Base-by-base conservation (phyloP, 2,888 invertebrate genomes). In the Chloroclystis v-ata region DNA sequence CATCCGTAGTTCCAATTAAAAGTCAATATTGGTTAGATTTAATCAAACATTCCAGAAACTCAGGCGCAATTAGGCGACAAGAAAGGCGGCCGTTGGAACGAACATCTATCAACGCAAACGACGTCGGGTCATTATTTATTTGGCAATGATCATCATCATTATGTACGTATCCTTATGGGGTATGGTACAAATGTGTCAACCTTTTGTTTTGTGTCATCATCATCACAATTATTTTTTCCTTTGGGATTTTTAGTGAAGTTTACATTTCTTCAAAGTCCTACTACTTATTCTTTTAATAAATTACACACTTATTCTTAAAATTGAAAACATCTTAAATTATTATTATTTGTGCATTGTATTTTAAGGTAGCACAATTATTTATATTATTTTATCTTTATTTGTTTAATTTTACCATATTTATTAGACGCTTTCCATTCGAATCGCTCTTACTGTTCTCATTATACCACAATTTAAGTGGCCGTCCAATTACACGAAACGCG, bases 111-210 rank as follows among this genome's bases (percentile, higher is more conserved):
- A 82, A 59, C 58, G 68, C 69, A 68, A 81, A 79, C 78, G 75
- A 76, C 72, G 59, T 46, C 41, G 32, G 65, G 65, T 67, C 75
- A 77, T 80, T 77, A 78, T 75, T 80, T 82, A 81, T 84, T 82
- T 82, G 72, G 75, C 76, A 76, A 74, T 69, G 65, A 75, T 78
- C 75, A 78, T 80, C 72, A 76, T 78, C 71, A 78, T 75, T 75
- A 69, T 52, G 60, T 56, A 59, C 65, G 60, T 57, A 59, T 66
- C 57, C 60, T 67, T 57, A 54, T 54, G 54, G 59, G 60, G 49
- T 50, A 37, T 56, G 63, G 59, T 37, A 64, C 6, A 35, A 8
- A 5, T 20, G 20, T 20, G 20, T 20, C 5, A 5, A 20, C 20
- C 20, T 20, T 20, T 20, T 20, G 20, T 20, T 2, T n/a, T n/a